Evolutionary conservation across 2,888 invertebrate species (phyloP).

Genomic region (Melangyna quadrimaculata): DNA sequence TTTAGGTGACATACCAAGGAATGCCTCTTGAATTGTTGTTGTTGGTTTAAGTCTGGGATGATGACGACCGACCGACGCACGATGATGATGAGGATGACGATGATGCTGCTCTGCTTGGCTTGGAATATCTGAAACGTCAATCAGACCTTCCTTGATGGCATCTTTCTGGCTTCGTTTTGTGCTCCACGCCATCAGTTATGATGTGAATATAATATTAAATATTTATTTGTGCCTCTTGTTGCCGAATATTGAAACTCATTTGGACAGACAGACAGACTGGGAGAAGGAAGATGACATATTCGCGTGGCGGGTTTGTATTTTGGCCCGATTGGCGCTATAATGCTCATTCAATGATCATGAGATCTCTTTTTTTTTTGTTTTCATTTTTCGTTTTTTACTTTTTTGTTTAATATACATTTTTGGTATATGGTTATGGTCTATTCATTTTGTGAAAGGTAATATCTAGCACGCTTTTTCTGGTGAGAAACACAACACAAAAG

Average conservation of each 20-base stretch:
- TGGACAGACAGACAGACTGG: conserved; percentile 68
- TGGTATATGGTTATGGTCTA: conserved; percentile 38
- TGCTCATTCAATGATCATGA: conserved; percentile 62
- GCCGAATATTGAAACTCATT: conserved; percentile 71
- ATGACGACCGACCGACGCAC: no score
- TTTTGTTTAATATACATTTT: background rate
- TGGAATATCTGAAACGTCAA: conserved; percentile 71
- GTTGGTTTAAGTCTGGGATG: conserved; percentile 26
- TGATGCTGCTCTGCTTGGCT: conserved; percentile 67
- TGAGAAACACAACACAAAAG: conserved; percentile 11
- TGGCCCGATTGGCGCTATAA: conserved; percentile 62
- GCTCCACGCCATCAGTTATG: conserved; percentile 48
- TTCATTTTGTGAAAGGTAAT: conserved; percentile 49
- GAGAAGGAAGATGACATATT: conserved; percentile 62
- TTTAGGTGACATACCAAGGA: conserved; percentile 72
- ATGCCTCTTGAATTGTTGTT: conserved; percentile 41
- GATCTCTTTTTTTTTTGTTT: conserved; percentile 7
- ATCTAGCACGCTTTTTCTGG: conserved; percentile 58
- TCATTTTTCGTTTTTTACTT: background rate
- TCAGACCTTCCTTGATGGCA: conserved; percentile 59
- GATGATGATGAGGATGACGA: conserved; percentile 9
- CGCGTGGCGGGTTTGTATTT: conserved; percentile 58
- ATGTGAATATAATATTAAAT: conserved; percentile 44
- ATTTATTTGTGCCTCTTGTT: conserved; percentile 56
- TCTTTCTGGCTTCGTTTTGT: conserved; percentile 17